phyloP scores from a whole-genome alignment of 2,113 vertebrate species.

The Rhineura floridana region DNA sequence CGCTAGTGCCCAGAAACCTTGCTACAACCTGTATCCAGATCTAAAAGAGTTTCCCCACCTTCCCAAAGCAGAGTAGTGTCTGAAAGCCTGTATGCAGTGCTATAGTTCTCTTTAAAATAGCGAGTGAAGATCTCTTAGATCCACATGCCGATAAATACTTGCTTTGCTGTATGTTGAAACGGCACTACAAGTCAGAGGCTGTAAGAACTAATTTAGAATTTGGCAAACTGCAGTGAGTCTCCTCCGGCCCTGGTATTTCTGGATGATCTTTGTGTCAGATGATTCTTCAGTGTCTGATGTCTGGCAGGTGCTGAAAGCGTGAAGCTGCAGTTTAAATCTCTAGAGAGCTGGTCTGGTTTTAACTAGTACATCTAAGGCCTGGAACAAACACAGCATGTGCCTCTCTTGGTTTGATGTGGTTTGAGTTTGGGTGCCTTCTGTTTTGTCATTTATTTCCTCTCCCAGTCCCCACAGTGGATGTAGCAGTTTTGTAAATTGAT shows the following conservation, averaged over 20 bases:
- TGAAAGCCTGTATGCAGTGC: neutral
- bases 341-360: neutral
- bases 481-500: neutral
- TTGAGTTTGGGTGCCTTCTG: neutral
- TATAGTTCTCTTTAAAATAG: neutral
- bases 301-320: neutral
- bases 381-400: neutral
- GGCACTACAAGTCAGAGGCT: neutral
- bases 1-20: neutral
- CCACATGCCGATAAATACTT: neutral
- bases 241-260: neutral
- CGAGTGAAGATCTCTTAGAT: neutral
- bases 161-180: neutral
- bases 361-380: neutral
- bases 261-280: neutral
- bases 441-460: neutral
- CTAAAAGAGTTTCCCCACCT: neutral
- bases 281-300: neutral
- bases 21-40: neutral
- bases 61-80: neutral
- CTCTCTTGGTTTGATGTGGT: neutral
- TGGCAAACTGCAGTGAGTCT: neutral
- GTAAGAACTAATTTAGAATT: neutral
- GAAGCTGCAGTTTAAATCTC: neutral
- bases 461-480: neutral